phyloP scores from a whole-genome alignment of 2,888 invertebrate genomes.

The Antheraea yamamai region DNA sequence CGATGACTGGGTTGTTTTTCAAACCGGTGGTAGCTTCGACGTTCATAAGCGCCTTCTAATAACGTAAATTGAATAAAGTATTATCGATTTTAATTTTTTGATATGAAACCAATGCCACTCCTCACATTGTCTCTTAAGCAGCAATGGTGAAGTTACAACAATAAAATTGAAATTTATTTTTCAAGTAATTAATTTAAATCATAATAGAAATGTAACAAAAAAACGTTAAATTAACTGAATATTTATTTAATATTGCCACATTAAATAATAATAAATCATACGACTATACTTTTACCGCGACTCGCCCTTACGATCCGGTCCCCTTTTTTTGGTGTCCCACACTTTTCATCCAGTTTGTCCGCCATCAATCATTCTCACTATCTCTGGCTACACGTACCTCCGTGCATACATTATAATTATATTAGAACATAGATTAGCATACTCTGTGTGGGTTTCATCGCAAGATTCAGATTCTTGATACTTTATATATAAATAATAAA shows the following conservation, averaged over 20 bases:
- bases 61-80: too few relatives aligned
- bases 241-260: background rate
- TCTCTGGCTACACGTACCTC: slow-evolving; percentile 46
- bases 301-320: background rate
- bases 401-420: slow-evolving; percentile 69
- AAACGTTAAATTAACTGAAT: background rate
- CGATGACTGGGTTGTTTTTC: too few relatives aligned
- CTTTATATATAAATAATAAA: slow-evolving; percentile 9
- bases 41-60: too few relatives aligned
- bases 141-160: too few relatives aligned
- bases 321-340: slow-evolving; percentile 50
- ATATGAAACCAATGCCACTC: too few relatives aligned
- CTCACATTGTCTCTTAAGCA: too few relatives aligned
- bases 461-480: slow-evolving; percentile 29
- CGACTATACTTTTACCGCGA: background rate
- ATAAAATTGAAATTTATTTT: too few relatives aligned
- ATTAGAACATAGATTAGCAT: slow-evolving; percentile 58
- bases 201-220: too few relatives aligned
- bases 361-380: slow-evolving; percentile 66
- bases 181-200: too few relatives aligned
- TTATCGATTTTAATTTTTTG: too few relatives aligned
- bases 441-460: slow-evolving; percentile 34
- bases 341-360: slow-evolving; percentile 37
- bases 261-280: background rate
- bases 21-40: too few relatives aligned